Conservation (phyloP, 1,140 invertebrate species). For the Pseudomyrmex dendroicus region DNA sequence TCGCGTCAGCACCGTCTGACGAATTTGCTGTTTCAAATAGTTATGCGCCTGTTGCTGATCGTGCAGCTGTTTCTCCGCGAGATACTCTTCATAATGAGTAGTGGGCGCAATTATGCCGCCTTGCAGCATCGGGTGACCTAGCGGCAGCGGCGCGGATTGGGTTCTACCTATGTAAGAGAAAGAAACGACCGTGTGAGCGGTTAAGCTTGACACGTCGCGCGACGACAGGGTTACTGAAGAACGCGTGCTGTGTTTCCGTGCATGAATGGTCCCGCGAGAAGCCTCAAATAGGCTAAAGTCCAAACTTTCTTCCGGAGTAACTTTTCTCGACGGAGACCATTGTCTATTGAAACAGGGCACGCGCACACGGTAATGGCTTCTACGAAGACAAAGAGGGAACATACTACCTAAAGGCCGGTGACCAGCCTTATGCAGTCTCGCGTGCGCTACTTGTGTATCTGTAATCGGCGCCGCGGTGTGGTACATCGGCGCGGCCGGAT, state of each 20-base stretch:
- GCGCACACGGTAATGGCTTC: conserved; percentile 64
- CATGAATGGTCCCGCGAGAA: conserved; percentile 37
- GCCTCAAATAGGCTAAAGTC: not conserved
- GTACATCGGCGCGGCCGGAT: conserved; percentile 66
- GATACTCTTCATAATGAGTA: conserved; percentile 88
- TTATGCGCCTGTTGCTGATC: conserved; percentile 88
- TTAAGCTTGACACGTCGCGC: not conserved
- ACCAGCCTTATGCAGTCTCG: conserved; percentile 90
- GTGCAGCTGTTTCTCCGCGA: conserved; percentile 87
- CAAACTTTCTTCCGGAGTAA: not conserved
- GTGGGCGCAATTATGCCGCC: conserved; percentile 84
- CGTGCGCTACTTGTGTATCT: conserved; percentile 89
- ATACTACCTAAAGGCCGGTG: conserved; percentile 92
- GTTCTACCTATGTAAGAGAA: conserved; percentile 86
- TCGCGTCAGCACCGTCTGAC: conserved; percentile 94
- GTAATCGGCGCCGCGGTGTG: conserved; percentile 85
- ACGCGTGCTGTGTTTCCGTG: conserved; percentile 55
- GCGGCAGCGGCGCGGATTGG: conserved; percentile 96
- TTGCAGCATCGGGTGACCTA: conserved; percentile 97
- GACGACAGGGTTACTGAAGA: not conserved
- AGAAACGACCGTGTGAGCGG: not conserved
- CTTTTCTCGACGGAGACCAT: conserved; percentile 7
- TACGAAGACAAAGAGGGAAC: conserved; percentile 79
- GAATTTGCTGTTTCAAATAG: conserved; percentile 94
- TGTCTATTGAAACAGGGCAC: conserved; percentile 48